Percentiles rank a stretch among this genome's conserved stretches.
Evolutionary conservation across 1,140 invertebrate genomes (phyloP).

Genomic region (Penaeus chinensis): DNA sequence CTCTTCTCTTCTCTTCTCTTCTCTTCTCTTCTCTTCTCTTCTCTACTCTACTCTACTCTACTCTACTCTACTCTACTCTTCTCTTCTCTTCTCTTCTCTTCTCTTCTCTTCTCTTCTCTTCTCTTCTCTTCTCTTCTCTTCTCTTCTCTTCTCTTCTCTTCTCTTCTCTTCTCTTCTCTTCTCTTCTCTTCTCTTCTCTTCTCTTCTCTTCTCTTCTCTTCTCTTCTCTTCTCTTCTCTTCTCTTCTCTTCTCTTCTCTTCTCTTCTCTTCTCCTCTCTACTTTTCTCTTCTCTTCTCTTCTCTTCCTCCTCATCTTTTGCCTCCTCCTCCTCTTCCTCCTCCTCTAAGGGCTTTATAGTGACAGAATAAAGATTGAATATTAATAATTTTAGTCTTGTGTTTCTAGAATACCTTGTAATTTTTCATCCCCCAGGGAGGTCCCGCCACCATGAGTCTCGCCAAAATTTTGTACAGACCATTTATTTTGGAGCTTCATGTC

Average conservation of each 20-base stretch:
- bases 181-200: not conserved
- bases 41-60: not conserved
- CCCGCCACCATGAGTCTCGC: constrained; percentile 45
- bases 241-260: no score
- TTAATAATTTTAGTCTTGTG: constrained; percentile 2
- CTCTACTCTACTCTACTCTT: no score
- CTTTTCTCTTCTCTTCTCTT: not conserved
- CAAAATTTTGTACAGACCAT: constrained; percentile 67
- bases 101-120: not conserved
- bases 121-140: not conserved
- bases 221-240: not conserved
- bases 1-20: not conserved
- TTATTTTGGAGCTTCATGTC: constrained; percentile 83
- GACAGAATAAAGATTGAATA: no score
- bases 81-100: no score
- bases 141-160: no score
- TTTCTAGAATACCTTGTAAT: not conserved
- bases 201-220: not conserved
- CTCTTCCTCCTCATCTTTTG: not conserved
- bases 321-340: no score
- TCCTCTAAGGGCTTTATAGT: no score
- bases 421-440: constrained; percentile 31
- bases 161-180: not conserved
- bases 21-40: no score
- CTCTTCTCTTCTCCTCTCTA: no score